Percentiles rank a stretch among this genome's conserved stretches.
These are phyloP conservation scores for Melanotaenia maccullochi DNA, from an alignment of 2,797 vertebrate species.

Conservation along the genomic window DNA sequence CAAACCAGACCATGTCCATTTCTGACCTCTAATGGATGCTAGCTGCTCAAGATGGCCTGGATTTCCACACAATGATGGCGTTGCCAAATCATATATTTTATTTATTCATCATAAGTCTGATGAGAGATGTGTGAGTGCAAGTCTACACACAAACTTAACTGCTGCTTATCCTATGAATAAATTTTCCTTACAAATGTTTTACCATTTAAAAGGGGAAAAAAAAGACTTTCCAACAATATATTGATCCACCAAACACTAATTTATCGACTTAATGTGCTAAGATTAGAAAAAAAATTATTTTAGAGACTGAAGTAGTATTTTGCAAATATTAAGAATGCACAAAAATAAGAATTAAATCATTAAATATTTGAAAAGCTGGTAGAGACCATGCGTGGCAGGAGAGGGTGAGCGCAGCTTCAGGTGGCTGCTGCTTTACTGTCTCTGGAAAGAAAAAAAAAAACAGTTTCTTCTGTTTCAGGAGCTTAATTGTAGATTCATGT, in stretches of 20 bases:
- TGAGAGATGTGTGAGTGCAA: too few relatives aligned
- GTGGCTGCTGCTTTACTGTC: not conserved
- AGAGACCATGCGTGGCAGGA: conserved; percentile 84
- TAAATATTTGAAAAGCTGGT: conserved; percentile 80
- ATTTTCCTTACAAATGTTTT: too few relatives aligned
- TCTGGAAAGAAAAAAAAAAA: not conserved
- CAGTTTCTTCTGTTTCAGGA: not conserved
- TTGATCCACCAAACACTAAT: too few relatives aligned
- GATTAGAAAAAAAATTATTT: not conserved
- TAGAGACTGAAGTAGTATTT: not conserved
- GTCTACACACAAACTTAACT: not conserved
- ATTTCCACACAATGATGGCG: too few relatives aligned
- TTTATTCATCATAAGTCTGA: too few relatives aligned
- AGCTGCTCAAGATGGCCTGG: too few relatives aligned
- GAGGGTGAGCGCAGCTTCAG: conserved; percentile 40
- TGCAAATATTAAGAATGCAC: not conserved
- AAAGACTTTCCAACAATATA: too few relatives aligned
- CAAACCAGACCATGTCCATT: too few relatives aligned
- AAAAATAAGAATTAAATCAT: not conserved
- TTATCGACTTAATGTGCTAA: too few relatives aligned
- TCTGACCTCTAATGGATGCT: too few relatives aligned
- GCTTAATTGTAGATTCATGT: not conserved
- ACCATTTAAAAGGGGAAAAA: too few relatives aligned
- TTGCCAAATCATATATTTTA: too few relatives aligned
- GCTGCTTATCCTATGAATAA: not conserved